Base-by-base conservation (phyloP, 2,888 invertebrate species). In the Lydus trimaculatus region DNA sequence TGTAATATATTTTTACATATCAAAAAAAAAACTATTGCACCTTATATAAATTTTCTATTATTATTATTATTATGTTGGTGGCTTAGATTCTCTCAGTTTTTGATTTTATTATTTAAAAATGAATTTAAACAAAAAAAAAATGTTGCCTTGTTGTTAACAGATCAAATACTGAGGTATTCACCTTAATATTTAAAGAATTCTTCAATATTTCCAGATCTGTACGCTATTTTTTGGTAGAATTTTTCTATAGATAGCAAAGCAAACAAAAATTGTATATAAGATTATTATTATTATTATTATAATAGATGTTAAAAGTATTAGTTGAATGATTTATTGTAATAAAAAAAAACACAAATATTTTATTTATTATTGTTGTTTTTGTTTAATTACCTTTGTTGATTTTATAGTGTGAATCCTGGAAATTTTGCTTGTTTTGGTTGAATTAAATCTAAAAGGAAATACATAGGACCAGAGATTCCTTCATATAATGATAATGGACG, bases 401-500 rank as follows among this genome's bases (percentile, higher is more conserved):
- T n/a, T 75, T 81, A 85, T 61, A 84, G 71, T 6, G 83, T 83
- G 71, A 81, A 94, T 5, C 90, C 94, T 31, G 96, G 96, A 82
- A 96, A 95, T 80, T 89, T 90, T 0, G 95, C 92, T 17, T 89
- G 84, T 43, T 83, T 74, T 0, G 92, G 90, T 65, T 90, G 83
- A 70, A 89, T 86, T 62, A 95, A 83, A 79, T 96, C 95, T 52
- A 89, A 84, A 33, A 94, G 86, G 76, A 94, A 90, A 82, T 93
- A 94, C 76, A 94, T 87, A 0, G 92, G 90, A 17, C 96, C 96
- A 56, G 93, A 88, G 69, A 94, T 83, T 23, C 93, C 96, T 88
- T 97, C 96, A 82, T 92, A 96, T 61, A 97, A 85, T 0, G 96
- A 96, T 63, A 90, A 89, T 0, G 95, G 96, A 68, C 92, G 86